Evolutionary conservation across 1,140 invertebrate species (phyloP).

Genomic region (Dreissena rostriformis): DNA sequence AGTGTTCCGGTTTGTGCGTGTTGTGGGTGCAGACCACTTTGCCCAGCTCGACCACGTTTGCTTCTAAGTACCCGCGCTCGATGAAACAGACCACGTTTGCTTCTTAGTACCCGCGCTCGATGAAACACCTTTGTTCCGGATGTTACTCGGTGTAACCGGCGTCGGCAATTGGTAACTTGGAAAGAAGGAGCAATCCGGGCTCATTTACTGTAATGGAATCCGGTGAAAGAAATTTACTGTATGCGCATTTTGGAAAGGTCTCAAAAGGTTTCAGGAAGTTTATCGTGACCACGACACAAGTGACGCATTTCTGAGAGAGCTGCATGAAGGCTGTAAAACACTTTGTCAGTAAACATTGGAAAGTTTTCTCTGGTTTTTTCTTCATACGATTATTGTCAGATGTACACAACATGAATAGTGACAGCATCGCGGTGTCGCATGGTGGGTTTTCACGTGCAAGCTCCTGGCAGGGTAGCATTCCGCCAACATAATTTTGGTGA

Average conservation of each 20-base stretch:
- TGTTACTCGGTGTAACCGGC: slow-evolving; percentile 42
- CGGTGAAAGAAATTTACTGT: background rate
- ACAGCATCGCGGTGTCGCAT: background rate
- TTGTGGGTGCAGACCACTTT: slow-evolving; percentile 46
- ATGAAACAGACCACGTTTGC: background rate
- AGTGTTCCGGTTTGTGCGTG: background rate
- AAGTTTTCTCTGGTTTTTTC: background rate
- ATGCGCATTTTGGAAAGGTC: background rate
- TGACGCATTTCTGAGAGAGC: slow-evolving; percentile 32
- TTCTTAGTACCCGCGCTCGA: slow-evolving; percentile 40
- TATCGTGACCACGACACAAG: background rate
- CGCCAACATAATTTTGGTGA: slow-evolving; percentile 24
- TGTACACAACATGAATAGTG: background rate
- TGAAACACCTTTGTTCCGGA: slow-evolving; percentile 10
- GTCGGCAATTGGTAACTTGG: slow-evolving; percentile 16
- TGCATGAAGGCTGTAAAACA: slow-evolving; percentile 1
- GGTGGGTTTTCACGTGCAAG: background rate
- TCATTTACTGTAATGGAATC: slow-evolving; percentile 16
- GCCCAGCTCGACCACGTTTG: slow-evolving; percentile 13
- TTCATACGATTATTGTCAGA: background rate
- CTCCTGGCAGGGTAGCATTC: background rate
- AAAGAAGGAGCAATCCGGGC: slow-evolving; percentile 33
- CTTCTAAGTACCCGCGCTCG: slow-evolving; percentile 41
- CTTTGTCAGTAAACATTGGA: background rate
- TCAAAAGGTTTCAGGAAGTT: background rate